phyloP scores from a whole-genome alignment of 2,797 vertebrate species.

The Anas flavirostris region DNA sequence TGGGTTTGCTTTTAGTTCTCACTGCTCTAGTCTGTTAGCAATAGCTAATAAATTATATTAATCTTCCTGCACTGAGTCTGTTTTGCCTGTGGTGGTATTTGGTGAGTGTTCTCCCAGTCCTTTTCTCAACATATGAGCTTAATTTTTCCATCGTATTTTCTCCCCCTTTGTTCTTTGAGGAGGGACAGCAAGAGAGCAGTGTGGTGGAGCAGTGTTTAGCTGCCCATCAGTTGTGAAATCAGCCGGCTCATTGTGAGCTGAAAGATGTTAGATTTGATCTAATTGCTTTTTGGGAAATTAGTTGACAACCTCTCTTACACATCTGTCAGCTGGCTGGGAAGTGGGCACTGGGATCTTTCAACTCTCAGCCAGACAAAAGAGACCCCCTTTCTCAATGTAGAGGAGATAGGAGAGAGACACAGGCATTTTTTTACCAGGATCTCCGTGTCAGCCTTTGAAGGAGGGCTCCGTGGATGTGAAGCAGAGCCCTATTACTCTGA shows the following conservation, averaged over 20 bases:
- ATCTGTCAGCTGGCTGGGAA: slow-evolving; percentile 3
- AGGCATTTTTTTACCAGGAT: neutral
- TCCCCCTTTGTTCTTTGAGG: neutral
- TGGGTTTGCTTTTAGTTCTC: neutral
- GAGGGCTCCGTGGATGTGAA: neutral
- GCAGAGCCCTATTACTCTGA: neutral
- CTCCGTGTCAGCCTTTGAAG: neutral
- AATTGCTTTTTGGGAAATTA: neutral
- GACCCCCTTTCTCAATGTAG: neutral
- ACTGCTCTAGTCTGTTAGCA: neutral
- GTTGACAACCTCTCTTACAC: neutral
- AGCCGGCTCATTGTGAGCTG: neutral
- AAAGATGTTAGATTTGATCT: neutral
- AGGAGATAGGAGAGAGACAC: neutral
- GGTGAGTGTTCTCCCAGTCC: neutral
- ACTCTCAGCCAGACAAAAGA: neutral
- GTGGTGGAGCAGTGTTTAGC: neutral
- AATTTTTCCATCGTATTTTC: neutral
- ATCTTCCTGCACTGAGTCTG: neutral
- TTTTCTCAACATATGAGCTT: neutral
- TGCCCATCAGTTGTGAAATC: neutral
- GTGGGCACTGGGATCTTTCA: neutral
- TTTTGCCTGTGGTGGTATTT: neutral
- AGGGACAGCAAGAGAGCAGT: neutral
- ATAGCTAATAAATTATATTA: neutral